phyloP scores from a whole-genome alignment of 2,113 vertebrate genomes.

The Perca flavescens region DNA sequence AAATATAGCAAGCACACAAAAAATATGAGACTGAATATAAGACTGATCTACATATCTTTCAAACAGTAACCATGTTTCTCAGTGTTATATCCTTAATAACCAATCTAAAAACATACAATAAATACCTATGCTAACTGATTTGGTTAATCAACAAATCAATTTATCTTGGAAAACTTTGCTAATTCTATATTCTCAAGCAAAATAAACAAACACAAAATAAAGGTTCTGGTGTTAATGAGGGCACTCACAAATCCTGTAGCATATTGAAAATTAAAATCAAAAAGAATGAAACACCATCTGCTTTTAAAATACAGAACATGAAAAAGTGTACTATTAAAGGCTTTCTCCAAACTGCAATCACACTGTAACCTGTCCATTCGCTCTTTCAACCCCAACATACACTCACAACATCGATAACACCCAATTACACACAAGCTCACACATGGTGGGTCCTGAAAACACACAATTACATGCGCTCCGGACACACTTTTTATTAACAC shows the following conservation, averaged over 20 bases:
- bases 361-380: conserved; percentile 68
- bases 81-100: not conserved
- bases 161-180: not conserved
- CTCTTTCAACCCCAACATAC: conserved; percentile 74
- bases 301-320: not conserved
- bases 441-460: conserved; percentile 82
- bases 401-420: conserved; percentile 85
- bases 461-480: conserved; percentile 86
- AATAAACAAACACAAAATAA: conserved; percentile 6
- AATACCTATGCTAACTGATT: not conserved
- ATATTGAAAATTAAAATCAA: not conserved
- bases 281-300: not conserved
- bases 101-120: not conserved
- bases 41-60: not conserved
- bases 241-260: not conserved
- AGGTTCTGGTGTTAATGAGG: not conserved
- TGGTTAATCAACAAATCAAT: not conserved
- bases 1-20: not conserved
- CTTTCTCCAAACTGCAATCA: conserved; percentile 56
- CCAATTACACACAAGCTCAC: conserved; percentile 85
- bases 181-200: not conserved
- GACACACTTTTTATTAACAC: conserved; percentile 89
- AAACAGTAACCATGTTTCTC: not conserved
- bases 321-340: conserved; percentile 21
- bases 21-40: not conserved